A percentile compares a stretch with the other conserved stretches of the same genome.
Evolutionary conservation across 2,113 vertebrate species (phyloP).

Genomic region (Aplodontia rufa): DNA sequence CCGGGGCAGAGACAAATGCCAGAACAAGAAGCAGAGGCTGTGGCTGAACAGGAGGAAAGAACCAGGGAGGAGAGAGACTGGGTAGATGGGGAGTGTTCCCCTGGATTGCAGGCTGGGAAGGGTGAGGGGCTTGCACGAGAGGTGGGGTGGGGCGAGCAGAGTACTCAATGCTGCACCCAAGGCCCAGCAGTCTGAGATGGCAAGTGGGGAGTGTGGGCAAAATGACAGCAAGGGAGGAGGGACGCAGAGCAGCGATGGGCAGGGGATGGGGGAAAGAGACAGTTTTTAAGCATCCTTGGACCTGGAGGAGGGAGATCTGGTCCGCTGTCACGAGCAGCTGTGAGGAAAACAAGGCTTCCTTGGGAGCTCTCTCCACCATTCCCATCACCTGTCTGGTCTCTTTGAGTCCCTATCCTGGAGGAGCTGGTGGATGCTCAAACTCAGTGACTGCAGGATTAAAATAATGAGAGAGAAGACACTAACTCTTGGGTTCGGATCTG

Average conservation of each 20-base stretch:
- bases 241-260: not conserved
- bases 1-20: not conserved
- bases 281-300: not conserved
- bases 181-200: not conserved
- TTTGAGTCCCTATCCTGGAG: not conserved
- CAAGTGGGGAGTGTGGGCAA: not conserved
- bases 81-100: not conserved
- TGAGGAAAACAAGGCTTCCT: not conserved
- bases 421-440: not conserved
- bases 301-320: not conserved
- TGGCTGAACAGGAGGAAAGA: not conserved
- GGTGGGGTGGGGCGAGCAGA: not conserved
- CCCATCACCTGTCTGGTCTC: not conserved
- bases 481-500: not conserved
- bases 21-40: not conserved
- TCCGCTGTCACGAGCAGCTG: not conserved
- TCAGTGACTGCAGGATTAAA: not conserved
- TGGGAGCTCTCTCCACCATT: not conserved
- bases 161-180: not conserved
- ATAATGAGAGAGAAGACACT: not conserved
- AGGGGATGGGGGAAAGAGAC: not conserved
- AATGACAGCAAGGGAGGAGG: not conserved
- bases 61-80: rapidly evolving
- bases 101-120: not conserved
- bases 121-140: not conserved